Base-by-base conservation (phyloP, 2,888 invertebrate species). In the Terebella lapidaria region DNA sequence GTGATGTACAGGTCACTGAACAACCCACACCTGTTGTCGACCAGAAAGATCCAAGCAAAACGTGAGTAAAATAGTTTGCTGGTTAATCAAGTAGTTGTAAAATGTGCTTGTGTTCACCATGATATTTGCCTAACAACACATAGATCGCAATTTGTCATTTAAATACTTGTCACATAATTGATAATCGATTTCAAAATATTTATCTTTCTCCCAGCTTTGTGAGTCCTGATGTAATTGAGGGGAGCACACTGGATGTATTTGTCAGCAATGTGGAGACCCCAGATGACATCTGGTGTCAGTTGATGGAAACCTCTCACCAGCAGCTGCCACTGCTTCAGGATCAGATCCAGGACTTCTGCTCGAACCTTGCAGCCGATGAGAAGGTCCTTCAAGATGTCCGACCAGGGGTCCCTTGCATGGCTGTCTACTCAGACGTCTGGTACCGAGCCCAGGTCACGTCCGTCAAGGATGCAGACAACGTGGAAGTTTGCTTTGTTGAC, bases 271-370 rank as follows among this genome's bases (percentile, higher is more conserved):
- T 26, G 1, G 55, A 30, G 15, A 35, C 55, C 5, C 55, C 55
- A 10, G 20, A 26, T 26, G 35, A 55, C 35, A 35, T 55, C 42
- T 55, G 55, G 55, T 42, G 55, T 35, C 55, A 55, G 22, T 24
- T 22, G 4, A 24, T 24, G 1, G 20, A 53, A 28, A 24, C 55
- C 1, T 55, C 55, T 22, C 29, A 30, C 15, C 22, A 30, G 2
- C 22, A 55, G 18, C 30, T 55, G 10, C 35, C 55, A 4, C 42
- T 55, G 10, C 42, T 55, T 24, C 22, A 25, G 55, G 55, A 55
- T 26, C 22, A 55, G 35, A 55, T 55, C 25, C 30, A 55, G 30
- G 55, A 55, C 42, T 55, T 3, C 42, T 55, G 35, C 55, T 25
- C 35, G 15, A 24, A 24, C 30, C 49, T 49, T 22, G 3, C 20